Evolutionary conservation across 2,888 invertebrate species (phyloP), one percentile per base, ranked within the genome.

Genomic region (Tipula vernalis): DNA sequence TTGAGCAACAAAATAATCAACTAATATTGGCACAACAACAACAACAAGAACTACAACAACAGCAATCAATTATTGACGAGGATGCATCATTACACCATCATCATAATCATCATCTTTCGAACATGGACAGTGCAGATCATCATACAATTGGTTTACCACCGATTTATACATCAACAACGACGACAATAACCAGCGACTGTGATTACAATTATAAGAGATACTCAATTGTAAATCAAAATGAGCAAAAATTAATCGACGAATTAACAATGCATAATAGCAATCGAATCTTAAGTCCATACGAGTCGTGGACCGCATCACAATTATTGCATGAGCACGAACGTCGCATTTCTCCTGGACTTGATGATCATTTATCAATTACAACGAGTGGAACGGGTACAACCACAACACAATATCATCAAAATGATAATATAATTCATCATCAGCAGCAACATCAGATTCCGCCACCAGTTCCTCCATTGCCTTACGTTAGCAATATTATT

Each of bases 251-350:
- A 36, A 51, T 87, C 12, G 51, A 87, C 36, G 85, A 87, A 42
- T 86, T 85, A 84, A 44, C 47, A 41, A 51, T 86, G 39, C 85
- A 87, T 41, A 42, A 86, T 44, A 42, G 83, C 18, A 86, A 86
- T 18, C 90, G 92, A 88, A 91, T 91, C 8, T 89, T 93, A 44
- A 93, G 92, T 88, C 93, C 93, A 0, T 93, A 92, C 89, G 93
- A 93, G 88, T 93, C 93, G 0, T 94, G 94, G 94, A 93, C 93
- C 39, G 94, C 94, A 2, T 93, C 93, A 3, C 94, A 94, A 88
- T 90, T 94, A 12, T 89, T 94, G 0, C 93, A 93, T 88, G 93
- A 93, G 88, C 94, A 94, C 89, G 94, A 94, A 89, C 90, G 93
- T 86, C 90, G 93, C 36, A 87, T 47, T n/a, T 86, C 87, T 12